A percentile compares a stretch with the other conserved stretches of the same genome.
Conservation (phyloP, 2,113 vertebrate species). For the Cervus canadensis region DNA sequence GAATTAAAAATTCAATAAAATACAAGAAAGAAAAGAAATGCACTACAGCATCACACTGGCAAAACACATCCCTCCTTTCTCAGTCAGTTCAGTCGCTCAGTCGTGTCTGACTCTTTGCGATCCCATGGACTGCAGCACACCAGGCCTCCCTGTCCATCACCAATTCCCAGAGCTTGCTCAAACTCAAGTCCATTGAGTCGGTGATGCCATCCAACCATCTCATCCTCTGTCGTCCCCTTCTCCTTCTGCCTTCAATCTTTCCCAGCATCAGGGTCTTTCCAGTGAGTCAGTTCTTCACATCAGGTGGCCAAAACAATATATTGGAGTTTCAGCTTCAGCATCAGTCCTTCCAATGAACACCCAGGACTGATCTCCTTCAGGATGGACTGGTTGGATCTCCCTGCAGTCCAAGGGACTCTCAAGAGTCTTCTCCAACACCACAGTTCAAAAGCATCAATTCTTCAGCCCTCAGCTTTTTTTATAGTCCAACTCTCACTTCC, state of each 20-base stretch:
- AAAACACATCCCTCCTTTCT: neutral
- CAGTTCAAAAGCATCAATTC: neutral
- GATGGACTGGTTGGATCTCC: no score
- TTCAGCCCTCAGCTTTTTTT: accelerated
- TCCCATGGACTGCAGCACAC: no score
- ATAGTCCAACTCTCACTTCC: neutral
- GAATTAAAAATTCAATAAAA: neutral
- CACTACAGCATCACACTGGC: neutral
- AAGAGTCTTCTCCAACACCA: no score
- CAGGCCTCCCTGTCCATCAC: neutral
- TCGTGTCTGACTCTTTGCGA: no score
- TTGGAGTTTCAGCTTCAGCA: no score
- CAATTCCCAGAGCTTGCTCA: accelerated
- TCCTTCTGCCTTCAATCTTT: neutral
- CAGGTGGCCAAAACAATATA: neutral
- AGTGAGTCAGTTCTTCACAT: neutral
- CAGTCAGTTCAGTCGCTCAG: neutral
- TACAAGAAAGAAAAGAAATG: neutral
- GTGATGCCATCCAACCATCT: neutral
- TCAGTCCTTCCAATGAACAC: no score
- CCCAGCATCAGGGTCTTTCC: neutral
- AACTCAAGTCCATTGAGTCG: neutral
- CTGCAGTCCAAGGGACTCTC: no score
- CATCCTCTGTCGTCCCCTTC: neutral
- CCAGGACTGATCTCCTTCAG: no score